Evolutionary conservation across 2,888 invertebrate genomes (phyloP), one percentile per base, ranked within the genome.

Genomic region (Megalurothrips usitatus): DNA sequence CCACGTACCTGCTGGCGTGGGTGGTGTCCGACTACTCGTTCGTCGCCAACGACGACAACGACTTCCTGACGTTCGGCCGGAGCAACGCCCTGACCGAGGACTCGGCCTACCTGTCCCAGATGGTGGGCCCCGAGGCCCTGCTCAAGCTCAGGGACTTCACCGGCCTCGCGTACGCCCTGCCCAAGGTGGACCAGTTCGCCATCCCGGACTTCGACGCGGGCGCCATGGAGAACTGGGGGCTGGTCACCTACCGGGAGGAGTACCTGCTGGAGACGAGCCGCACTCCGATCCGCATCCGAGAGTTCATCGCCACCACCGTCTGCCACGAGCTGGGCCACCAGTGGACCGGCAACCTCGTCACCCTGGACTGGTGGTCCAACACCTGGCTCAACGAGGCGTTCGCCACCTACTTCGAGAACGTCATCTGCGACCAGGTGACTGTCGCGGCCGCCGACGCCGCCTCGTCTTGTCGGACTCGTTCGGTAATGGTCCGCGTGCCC

Each of bases 271-370:
- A 75, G 68, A 75, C 26, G 11, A 0, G 8, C 23, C 23, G 23
- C 26, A 75, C 68, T 11, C 4, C 23, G 23, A 75, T 75, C 68
- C 68, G 68, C 11, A 75, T 75, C 26, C 68, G 68, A 23, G 68
- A 75, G 68, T 75, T 75, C 68, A 75, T 75, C 68, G 68, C 68
- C 26, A 75, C 68, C 23, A 75, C 68, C 8, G 68, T 75, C 9
- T 75, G 68, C 68, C 89, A 89, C 83, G 89, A 89, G 83, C 83
- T 89, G 47, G 88, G 88, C 9, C 89, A 89, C 83, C 88, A 87
- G 84, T 87, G 86, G 86, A 86, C 86, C 82, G 86, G 86, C n/a
- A 84, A 85, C 79, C 68, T 83, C 4, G 83, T 84, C 47, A 83
- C 83, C 23, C 81, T 82, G 81, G 81, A 82, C 19, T 84, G 84